These are phyloP conservation scores for Rissa tridactyla DNA, from an alignment of 2,113 vertebrate species.

Conservation along the genomic window DNA sequence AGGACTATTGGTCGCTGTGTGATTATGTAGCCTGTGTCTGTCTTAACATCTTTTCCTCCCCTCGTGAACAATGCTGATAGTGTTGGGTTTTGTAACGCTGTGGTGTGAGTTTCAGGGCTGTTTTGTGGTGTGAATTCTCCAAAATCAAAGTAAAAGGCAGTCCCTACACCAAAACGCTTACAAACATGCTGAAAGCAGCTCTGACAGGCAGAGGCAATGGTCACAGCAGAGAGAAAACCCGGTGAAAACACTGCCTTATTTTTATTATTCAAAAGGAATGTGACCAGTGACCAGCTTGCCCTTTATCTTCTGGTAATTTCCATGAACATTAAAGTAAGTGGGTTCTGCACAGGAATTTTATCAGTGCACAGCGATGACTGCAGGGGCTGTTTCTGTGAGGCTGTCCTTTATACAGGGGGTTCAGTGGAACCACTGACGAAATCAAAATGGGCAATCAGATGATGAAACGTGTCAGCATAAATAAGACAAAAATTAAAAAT, in stretches of 20 bases:
- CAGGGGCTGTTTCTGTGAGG: neutral
- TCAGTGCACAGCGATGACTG: neutral
- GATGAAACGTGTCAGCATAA: neutral
- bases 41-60: neutral
- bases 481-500: neutral
- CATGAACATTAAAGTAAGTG: neutral
- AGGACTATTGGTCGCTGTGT: neutral
- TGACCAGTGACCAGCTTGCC: neutral
- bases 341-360: neutral
- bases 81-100: neutral
- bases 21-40: neutral
- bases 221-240: neutral
- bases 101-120: neutral
- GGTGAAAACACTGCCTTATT: neutral
- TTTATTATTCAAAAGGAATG: neutral
- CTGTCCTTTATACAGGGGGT: neutral
- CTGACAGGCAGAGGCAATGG: neutral
- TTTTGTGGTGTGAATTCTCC: neutral
- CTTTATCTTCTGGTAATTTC: neutral
- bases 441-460: neutral
- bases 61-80: neutral
- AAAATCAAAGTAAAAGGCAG: neutral
- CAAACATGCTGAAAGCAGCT: neutral
- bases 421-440: neutral
- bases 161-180: neutral